These are phyloP conservation scores for Dendrocopos noguchii DNA, from an alignment of 2,113 vertebrate genomes.

Conservation along the genomic window DNA sequence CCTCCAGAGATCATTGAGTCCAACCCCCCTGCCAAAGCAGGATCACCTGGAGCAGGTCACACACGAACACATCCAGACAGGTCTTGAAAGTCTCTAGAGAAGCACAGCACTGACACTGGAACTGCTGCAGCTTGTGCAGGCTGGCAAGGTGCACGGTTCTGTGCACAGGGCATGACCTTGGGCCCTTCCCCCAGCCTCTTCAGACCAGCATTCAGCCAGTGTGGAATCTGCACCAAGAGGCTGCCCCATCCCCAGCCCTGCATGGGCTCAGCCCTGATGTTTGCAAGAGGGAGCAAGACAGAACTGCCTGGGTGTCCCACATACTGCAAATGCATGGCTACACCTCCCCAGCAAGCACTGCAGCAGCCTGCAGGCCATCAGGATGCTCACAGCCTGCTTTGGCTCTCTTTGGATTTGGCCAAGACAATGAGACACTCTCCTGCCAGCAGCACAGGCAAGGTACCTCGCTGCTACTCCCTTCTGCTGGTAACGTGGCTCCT, in stretches of 20 bases:
- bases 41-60: no score
- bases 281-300: neutral
- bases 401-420: neutral
- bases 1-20: no score
- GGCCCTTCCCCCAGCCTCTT: neutral
- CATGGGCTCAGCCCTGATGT: fast-evolving
- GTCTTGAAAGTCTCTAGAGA: no score
- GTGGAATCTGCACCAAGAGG: neutral
- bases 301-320: neutral
- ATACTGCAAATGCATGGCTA: fast-evolving
- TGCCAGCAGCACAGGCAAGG: neutral
- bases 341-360: neutral
- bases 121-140: neutral
- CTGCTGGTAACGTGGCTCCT: neutral
- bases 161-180: neutral
- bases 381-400: neutral
- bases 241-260: neutral
- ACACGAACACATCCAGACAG: no score
- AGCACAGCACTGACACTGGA: neutral
- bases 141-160: neutral
- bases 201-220: neutral
- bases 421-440: neutral
- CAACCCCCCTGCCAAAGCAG: no score
- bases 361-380: neutral
- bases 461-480: neutral